Base-by-base conservation (phyloP, 1,140 invertebrate species). In the Vanessa atalanta region DNA sequence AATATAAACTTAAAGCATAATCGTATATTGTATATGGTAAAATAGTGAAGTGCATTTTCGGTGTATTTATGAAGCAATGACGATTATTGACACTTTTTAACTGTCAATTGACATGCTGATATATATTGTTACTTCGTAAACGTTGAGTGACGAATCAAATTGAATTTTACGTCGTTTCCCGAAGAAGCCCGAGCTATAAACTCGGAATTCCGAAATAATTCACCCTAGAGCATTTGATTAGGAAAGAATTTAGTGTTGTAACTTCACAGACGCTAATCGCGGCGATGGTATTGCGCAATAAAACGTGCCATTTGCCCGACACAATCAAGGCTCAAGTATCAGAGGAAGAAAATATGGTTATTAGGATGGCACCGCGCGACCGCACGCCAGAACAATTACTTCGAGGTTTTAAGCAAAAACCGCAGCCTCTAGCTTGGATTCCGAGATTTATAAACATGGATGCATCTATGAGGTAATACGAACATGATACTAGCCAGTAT, bases 341-440 rank as follows among this genome's bases (percentile, higher is more conserved):
- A 80, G 74, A 81, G 76, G 79, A 80, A 82, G 80, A 86, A 87
- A 80, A 87, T 87, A 88, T 87, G 84, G 74, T 86, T 86, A 88
- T 89, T 87, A 80, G 79, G 87, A 90, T 84, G 88, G 84, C 88
- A 86, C 80, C 65, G 70, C 65, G 72, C 80, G 78, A 91, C 89
- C 89, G 77, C 89, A 91, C 83, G 89, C 88, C 89, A 88, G 75
- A 78, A 76, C 88, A 84, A 91, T 91, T 90, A 91, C 84, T 77
- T 76, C 65, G 76, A 82, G 79, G 80, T 76, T 77, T 86, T 77
- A 83, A 82, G 83, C 83, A 76, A 79, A 82, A 86, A 91, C 89
- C 89, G 75, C 89, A 90, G 68, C 74, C 64, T 57, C 53, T 69
- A 76, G 57, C 57, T 61, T 61, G 57, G 72, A 75, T 78, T 75